These are phyloP conservation scores for Eupithecia exiguata DNA, from an alignment of 2,888 invertebrate species.

Conservation along the genomic window DNA sequence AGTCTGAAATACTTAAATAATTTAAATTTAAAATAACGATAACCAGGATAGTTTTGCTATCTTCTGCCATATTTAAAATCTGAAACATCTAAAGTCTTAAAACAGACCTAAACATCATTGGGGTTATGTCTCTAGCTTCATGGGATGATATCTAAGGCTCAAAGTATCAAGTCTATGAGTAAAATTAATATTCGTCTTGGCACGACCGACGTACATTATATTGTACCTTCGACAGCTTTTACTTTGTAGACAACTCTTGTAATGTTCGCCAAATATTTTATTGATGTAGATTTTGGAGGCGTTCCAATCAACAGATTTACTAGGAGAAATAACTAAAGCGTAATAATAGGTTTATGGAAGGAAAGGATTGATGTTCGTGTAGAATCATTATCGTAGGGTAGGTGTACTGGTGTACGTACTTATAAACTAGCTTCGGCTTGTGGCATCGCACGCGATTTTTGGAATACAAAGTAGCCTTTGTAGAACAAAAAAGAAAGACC, in stretches of 20 bases:
- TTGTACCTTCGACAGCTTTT: not conserved
- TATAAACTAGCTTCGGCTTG: too few species aligned
- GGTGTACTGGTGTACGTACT: too few species aligned
- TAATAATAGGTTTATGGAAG: not conserved
- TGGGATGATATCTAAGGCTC: not conserved
- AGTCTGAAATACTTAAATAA: too few species aligned
- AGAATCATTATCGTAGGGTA: too few species aligned
- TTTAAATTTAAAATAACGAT: too few species aligned
- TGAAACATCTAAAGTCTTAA: not conserved
- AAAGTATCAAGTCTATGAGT: not conserved
- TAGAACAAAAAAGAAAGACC: too few species aligned
- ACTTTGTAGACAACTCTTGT: not conserved
- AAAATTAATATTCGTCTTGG: conserved; percentile 2
- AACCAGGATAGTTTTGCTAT: too few species aligned
- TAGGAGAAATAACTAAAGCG: not conserved
- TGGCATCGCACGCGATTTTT: too few species aligned
- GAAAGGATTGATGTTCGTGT: not conserved
- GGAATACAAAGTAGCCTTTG: too few species aligned
- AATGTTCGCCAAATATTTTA: conserved; percentile 10
- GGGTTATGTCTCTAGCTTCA: not conserved
- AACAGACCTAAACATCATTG: too few species aligned
- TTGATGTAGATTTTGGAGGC: conserved; percentile 7
- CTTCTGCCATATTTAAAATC: too few species aligned
- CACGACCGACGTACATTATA: not conserved
- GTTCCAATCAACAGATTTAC: conserved; percentile 5